Percentiles rank a stretch among this genome's conserved stretches.
These are phyloP conservation scores for Galleria mellonella DNA, from an alignment of 1,140 invertebrate genomes.

Conservation along the genomic window DNA sequence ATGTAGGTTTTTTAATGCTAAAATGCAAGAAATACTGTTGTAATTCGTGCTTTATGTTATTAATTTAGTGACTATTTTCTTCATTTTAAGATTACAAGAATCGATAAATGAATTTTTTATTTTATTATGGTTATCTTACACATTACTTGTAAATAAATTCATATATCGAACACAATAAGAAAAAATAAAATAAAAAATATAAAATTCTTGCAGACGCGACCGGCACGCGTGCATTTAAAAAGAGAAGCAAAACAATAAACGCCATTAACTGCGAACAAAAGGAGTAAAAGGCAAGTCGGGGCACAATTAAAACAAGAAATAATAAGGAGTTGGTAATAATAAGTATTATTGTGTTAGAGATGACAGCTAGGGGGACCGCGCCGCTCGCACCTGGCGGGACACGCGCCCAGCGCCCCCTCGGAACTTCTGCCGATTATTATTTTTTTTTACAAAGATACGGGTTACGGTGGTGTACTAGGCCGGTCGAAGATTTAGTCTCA, in stretches of 20 bases:
- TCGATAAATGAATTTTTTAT: too few relatives aligned
- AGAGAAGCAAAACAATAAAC: slow-evolving; percentile 62
- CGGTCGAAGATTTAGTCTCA: background rate
- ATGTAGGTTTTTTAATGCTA: too few relatives aligned
- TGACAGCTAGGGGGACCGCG: slow-evolving; percentile 38
- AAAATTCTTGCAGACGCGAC: slow-evolving; percentile 54
- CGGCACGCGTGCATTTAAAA: slow-evolving; percentile 61
- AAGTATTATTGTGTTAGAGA: slow-evolving; percentile 62
- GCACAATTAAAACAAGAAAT: slow-evolving; percentile 73
- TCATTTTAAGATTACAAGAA: too few relatives aligned
- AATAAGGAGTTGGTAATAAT: slow-evolving; percentile 70
- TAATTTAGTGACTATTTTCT: too few relatives aligned
- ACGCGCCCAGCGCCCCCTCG: slow-evolving; percentile 36
- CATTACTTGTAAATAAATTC: too few relatives aligned
- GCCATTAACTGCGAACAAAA: slow-evolving; percentile 71
- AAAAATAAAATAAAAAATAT: slow-evolving; percentile 1
- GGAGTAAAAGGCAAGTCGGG: slow-evolving; percentile 67
- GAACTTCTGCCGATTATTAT: slow-evolving; percentile 18
- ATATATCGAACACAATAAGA: slow-evolving; percentile 4
- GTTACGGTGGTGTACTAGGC: too few relatives aligned
- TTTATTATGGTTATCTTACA: too few relatives aligned
- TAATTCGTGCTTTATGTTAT: too few relatives aligned
- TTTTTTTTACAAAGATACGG: slow-evolving; percentile 17
- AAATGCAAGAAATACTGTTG: too few relatives aligned
- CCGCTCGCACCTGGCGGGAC: slow-evolving; percentile 61